These are phyloP conservation scores for Tupaia chinensis DNA, from an alignment of 2,113 vertebrate species.

Conservation along the genomic window DNA sequence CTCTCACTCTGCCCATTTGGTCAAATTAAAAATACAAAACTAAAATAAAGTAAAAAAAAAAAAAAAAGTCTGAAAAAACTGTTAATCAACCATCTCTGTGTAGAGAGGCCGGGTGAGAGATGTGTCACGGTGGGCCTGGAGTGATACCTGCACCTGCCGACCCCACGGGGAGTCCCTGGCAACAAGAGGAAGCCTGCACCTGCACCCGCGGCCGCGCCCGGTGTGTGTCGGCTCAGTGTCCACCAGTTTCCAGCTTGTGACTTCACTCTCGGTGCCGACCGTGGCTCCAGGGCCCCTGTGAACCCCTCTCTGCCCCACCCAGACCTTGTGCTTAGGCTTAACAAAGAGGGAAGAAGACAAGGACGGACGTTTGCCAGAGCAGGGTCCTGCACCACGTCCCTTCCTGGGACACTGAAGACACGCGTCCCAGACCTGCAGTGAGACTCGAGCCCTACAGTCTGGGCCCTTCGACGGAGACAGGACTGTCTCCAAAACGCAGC, in stretches of 20 bases:
- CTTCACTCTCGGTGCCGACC: not conserved
- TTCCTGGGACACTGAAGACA: not conserved
- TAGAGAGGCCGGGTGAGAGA: not conserved
- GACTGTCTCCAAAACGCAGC: not conserved
- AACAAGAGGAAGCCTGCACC: not conserved
- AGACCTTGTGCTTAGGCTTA: not conserved
- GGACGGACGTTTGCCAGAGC: not conserved
- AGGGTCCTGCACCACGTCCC: not conserved
- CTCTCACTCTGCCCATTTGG: no score
- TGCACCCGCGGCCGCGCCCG: no score
- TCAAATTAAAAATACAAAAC: no score
- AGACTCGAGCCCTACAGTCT: rapidly evolving
- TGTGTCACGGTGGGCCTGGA: no score
- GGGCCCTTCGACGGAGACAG: no score
- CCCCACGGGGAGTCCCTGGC: not conserved
- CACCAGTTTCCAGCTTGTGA: no score
- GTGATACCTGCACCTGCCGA: no score
- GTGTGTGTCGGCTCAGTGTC: not conserved
- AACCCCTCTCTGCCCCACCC: not conserved
- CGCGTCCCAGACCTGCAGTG: not conserved
- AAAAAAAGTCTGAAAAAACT: no score
- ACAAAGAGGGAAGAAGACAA: not conserved
- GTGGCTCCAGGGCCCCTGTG: not conserved
- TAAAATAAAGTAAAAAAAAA: no score
- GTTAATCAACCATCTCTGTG: not conserved